Percentiles rank a stretch among this genome's conserved stretches.
Evolutionary conservation across 2,113 vertebrate species (phyloP).

Genomic region (Beaufortia kweichowensis): DNA sequence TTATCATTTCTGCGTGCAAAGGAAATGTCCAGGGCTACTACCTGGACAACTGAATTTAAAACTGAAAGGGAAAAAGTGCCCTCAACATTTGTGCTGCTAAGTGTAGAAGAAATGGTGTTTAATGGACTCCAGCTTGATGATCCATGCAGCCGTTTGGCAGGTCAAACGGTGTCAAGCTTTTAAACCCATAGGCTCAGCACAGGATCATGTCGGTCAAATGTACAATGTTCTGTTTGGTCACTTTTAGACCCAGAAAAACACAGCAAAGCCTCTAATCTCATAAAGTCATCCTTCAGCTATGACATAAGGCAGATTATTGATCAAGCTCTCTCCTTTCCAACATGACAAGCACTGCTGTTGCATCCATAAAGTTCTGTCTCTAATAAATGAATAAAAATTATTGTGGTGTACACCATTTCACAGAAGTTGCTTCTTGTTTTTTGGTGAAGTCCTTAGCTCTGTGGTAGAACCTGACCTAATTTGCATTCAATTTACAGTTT

Average conservation of each 20-base stretch:
- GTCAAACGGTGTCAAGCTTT: conserved; percentile 56
- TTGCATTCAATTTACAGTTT: too few species aligned
- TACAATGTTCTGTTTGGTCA: conserved; percentile 9
- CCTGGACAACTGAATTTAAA: conserved; percentile 51
- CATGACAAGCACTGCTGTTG: conserved; percentile 17
- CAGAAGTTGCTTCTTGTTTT: not conserved
- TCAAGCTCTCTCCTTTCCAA: conserved; percentile 10
- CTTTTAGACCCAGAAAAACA: conserved; percentile 3
- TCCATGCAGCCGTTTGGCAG: conserved; percentile 50
- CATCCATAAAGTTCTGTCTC: not conserved
- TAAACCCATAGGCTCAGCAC: conserved; percentile 23
- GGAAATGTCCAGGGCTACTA: conserved; percentile 51
- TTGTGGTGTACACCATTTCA: conserved; percentile 17
- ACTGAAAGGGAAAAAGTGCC: conserved; percentile 64
- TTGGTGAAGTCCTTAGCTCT: not conserved
- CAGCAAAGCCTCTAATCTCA: conserved; percentile 20
- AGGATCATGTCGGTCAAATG: conserved; percentile 1
- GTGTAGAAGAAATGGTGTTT: conserved; percentile 65
- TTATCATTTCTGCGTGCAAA: conserved; percentile 44
- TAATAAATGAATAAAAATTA: not conserved
- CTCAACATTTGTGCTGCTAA: conserved; percentile 79
- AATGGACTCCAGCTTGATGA: conserved; percentile 12
- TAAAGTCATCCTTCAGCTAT: not conserved
- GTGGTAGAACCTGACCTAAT: too few species aligned
- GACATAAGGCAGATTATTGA: conserved; percentile 25